Evolutionary conservation across 2,888 invertebrate species (phyloP).

Genomic region (Fragum fragum): DNA sequence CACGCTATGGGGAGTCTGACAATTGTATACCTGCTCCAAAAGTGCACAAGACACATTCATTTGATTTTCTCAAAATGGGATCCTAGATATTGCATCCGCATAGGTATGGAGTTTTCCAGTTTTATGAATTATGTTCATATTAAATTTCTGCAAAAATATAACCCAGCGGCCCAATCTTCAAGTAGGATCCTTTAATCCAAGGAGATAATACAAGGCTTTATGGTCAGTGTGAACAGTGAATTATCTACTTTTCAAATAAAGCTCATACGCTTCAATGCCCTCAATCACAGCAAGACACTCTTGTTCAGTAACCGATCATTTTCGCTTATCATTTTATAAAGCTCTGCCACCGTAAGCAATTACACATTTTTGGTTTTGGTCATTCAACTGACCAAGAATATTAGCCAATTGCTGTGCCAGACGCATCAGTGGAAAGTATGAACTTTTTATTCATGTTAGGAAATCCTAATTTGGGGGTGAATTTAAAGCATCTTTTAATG

Average conservation of each 20-base stretch:
- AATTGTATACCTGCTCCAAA: no score
- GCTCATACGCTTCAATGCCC: slow-evolving; percentile 50
- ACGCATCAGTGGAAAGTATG: slow-evolving; percentile 58
- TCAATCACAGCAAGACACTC: no score
- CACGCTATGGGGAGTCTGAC: no score
- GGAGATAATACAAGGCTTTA: slow-evolving; percentile 36
- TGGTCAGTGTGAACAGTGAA: slow-evolving; percentile 65
- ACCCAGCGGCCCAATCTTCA: no score
- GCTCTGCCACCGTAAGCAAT: slow-evolving; percentile 55
- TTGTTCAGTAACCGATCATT: slow-evolving; percentile 59
- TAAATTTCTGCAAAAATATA: no score
- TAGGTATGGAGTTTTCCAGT: no score
- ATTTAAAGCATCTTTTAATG: no score
- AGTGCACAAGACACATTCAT: no score
- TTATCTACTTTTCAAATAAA: slow-evolving; percentile 46
- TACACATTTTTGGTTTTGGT: slow-evolving; percentile 52
- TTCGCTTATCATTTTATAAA: slow-evolving; percentile 52
- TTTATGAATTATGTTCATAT: no score
- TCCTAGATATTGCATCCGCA: no score
- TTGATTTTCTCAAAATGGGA: no score
- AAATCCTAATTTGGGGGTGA: slow-evolving; percentile 48
- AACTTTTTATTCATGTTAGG: slow-evolving; percentile 41
- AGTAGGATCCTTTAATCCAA: no score
- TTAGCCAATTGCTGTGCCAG: slow-evolving; percentile 59
- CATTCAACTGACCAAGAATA: slow-evolving; percentile 60